A percentile compares a stretch with the other conserved stretches of the same genome.
These are phyloP conservation scores for Heliconius ethilla DNA, from an alignment of 2,888 invertebrate genomes.

Conservation along the genomic window DNA sequence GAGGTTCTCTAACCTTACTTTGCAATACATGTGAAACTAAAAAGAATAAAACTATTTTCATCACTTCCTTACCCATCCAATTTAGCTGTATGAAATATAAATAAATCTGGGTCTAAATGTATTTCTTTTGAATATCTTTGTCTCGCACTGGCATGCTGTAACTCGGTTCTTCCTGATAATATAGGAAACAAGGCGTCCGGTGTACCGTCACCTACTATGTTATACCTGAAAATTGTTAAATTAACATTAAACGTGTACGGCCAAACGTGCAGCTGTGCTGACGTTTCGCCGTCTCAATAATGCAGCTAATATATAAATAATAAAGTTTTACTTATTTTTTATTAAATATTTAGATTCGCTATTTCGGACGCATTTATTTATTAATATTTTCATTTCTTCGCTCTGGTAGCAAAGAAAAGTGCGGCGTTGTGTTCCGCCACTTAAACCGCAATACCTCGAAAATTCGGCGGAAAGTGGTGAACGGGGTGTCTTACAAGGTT, in stretches of 20 bases:
- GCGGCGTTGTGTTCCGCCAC: too few species aligned
- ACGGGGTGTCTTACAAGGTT: too few species aligned
- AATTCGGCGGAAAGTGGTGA: too few species aligned
- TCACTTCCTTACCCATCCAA: constrained; percentile 76
- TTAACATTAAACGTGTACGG: not conserved
- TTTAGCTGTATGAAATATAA: constrained; percentile 90
- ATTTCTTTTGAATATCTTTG: constrained; percentile 79
- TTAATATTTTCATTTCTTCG: too few species aligned
- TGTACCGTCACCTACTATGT: constrained; percentile 91
- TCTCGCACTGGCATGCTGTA: constrained; percentile 91
- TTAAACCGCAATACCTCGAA: too few species aligned
- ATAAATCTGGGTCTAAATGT: constrained; percentile 88
- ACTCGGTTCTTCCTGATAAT: constrained; percentile 88
- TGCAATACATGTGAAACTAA: not conserved
- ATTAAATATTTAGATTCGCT: too few species aligned
- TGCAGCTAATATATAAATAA: not conserved
- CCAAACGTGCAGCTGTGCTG: too few species aligned
- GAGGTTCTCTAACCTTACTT: too few species aligned
- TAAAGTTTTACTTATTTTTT: too few species aligned
- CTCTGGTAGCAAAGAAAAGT: too few species aligned
- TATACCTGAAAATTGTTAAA: constrained; percentile 61
- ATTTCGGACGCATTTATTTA: too few species aligned
- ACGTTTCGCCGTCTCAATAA: too few species aligned
- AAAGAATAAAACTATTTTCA: not conserved
- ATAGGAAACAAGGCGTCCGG: constrained; percentile 91